phyloP scores from a whole-genome alignment of 2,797 vertebrate species.

The Amblyopsis hoosieri region DNA sequence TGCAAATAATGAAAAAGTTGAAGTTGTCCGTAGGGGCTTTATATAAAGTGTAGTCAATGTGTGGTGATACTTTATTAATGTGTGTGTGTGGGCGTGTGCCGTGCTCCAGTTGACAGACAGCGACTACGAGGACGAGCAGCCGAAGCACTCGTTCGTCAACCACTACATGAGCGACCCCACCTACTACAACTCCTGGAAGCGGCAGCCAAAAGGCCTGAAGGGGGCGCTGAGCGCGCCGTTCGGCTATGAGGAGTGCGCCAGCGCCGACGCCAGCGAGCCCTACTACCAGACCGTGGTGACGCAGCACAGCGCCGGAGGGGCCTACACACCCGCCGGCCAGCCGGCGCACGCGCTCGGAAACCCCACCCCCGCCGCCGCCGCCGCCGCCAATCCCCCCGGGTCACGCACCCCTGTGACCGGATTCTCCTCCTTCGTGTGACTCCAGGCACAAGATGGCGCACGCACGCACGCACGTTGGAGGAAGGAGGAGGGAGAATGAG shows the following conservation, averaged over 20 bases:
- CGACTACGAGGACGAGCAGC: slow-evolving; percentile 90
- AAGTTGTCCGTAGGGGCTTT: too few relatives aligned
- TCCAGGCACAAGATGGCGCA: slow-evolving; percentile 52
- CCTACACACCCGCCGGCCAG: slow-evolving; percentile 88
- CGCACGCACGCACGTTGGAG: slow-evolving; percentile 33
- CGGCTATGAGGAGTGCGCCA: slow-evolving; percentile 86
- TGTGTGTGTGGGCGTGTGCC: background rate
- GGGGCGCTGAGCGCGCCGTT: slow-evolving; percentile 72
- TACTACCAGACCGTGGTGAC: slow-evolving; percentile 95
- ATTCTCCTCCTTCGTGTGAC: slow-evolving; percentile 97
- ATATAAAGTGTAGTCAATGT: too few relatives aligned
- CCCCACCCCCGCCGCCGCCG: slow-evolving; percentile 37
- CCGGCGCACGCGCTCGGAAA: slow-evolving; percentile 72
- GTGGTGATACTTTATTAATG: too few relatives aligned
- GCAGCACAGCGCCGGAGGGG: slow-evolving; percentile 91
- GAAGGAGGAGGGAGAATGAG: slow-evolving; percentile 20
- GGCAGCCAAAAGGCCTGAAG: slow-evolving; percentile 88
- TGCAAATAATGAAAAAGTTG: too few relatives aligned
- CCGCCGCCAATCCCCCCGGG: slow-evolving; percentile 76
- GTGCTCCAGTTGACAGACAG: slow-evolving; percentile 85
- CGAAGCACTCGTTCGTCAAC: slow-evolving; percentile 96
- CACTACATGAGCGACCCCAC: slow-evolving; percentile 98
- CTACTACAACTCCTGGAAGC: slow-evolving; percentile 96
- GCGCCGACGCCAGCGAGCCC: slow-evolving; percentile 78
- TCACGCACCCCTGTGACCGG: slow-evolving; percentile 93